These are phyloP conservation scores for Graphium colonna DNA, from an alignment of 2,888 invertebrate species.

Conservation along the genomic window DNA sequence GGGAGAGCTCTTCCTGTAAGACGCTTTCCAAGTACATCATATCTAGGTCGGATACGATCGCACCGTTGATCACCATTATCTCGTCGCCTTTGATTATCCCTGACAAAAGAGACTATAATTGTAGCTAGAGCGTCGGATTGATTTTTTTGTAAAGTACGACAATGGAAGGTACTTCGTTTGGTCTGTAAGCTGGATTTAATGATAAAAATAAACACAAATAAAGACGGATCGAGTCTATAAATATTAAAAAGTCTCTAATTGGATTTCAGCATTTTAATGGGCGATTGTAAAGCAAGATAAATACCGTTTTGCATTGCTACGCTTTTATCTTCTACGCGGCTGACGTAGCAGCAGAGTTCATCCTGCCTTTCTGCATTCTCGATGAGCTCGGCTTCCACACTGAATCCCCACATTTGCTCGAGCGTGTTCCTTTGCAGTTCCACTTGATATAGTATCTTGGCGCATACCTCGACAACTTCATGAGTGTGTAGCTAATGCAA, in stretches of 20 bases:
- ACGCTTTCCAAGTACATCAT: slow-evolving; percentile 99
- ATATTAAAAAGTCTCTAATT: neutral
- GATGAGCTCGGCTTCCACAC: slow-evolving; percentile 97
- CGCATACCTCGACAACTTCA: slow-evolving; percentile 97
- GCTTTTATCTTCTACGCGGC: slow-evolving; percentile 96
- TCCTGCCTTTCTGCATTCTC: slow-evolving; percentile 98
- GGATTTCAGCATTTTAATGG: neutral
- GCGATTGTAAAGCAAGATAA: slow-evolving; percentile 12
- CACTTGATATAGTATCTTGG: slow-evolving; percentile 97
- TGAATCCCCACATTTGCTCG: slow-evolving; percentile 99
- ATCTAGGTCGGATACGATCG: slow-evolving; percentile 98
- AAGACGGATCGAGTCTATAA: neutral
- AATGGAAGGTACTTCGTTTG: slow-evolving; percentile 17
- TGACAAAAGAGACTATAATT: slow-evolving; percentile 64
- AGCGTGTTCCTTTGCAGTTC: slow-evolving; percentile 93
- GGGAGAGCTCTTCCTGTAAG: slow-evolving; percentile 94
- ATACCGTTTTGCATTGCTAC: slow-evolving; percentile 97
- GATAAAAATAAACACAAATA: slow-evolving; percentile 7
- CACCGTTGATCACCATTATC: slow-evolving; percentile 99
- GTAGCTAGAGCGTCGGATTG: slow-evolving; percentile 23
- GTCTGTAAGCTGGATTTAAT: slow-evolving; percentile 13
- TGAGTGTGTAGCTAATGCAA: slow-evolving; percentile 89
- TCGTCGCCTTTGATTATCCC: slow-evolving; percentile 98
- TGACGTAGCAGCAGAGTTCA: slow-evolving; percentile 97
- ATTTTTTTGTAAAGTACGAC: slow-evolving; percentile 19